Conservation (phyloP, 2,797 vertebrate species). For the Aeoliscus strigatus region DNA sequence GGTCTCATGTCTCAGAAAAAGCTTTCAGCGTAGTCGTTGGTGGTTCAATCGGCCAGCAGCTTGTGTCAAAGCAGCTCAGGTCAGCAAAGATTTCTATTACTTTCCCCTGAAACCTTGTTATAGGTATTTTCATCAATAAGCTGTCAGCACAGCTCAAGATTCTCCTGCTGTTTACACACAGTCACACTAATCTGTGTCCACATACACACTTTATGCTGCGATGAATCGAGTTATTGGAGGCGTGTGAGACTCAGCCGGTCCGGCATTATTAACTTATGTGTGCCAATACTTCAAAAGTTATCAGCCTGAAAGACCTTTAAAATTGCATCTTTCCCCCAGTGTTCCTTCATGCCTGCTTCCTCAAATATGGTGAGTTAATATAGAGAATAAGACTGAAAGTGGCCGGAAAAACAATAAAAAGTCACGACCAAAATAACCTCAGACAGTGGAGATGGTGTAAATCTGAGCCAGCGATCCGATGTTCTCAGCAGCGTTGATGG, state of each 20-base stretch:
- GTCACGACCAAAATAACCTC: slow-evolving; percentile 19
- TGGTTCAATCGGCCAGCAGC: slow-evolving; percentile 14
- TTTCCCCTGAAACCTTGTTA: slow-evolving; percentile 26
- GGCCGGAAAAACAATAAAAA: slow-evolving; percentile 20
- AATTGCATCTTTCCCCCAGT: slow-evolving; percentile 8
- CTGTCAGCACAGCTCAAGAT: background rate
- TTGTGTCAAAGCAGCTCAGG: slow-evolving; percentile 15
- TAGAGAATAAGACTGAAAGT: background rate
- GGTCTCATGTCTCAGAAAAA: slow-evolving; percentile 5
- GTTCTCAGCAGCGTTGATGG: background rate
- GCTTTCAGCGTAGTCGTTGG: background rate
- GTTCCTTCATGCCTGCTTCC: slow-evolving; percentile 22
- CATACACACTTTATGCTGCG: slow-evolving; percentile 30
- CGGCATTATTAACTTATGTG: slow-evolving; percentile 9
- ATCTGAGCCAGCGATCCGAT: no score
- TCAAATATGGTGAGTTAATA: slow-evolving; percentile 7
- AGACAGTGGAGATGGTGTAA: slow-evolving; percentile 26
- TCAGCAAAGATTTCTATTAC: slow-evolving; percentile 25
- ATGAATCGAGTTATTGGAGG: slow-evolving; percentile 10
- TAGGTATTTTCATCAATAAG: slow-evolving; percentile 31
- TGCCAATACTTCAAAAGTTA: slow-evolving; percentile 7
- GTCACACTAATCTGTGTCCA: slow-evolving; percentile 18
- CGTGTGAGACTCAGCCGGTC: slow-evolving; percentile 7
- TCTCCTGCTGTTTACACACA: slow-evolving; percentile 17
- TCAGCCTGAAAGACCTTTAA: slow-evolving; percentile 11